Evolutionary conservation across 23 tunicate species (phyloP), one percentile per base, ranked within the genome.

Genomic region (Diplosoma virens): DNA sequence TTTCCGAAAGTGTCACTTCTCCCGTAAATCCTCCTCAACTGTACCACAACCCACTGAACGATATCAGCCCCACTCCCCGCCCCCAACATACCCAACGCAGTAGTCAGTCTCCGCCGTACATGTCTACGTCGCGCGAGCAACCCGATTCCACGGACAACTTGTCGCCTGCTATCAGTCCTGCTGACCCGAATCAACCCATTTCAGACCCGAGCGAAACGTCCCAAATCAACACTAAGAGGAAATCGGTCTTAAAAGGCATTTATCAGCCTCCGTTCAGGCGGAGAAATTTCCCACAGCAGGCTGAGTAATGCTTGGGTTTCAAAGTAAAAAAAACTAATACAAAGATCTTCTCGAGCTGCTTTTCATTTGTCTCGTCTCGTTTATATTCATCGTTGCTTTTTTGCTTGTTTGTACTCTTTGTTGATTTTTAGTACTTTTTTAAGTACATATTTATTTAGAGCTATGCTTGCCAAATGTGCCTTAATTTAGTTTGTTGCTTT

Each of bases 251-350:
- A 3, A 61, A 61, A 29, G 69, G 69, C 27, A 68, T 84, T 52
- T 84, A 84, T 31, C 67, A 59, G 45, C 89, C 89, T 29, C 89
- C 89, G n/a, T 84, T 84, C 52, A 61, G 82, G 30, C 36, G 89
- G 30, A 61, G 30, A 29, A 61, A 61, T 61, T 61, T 61, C 11
- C 7, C 17, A 26, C 69, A 35, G 6, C 35, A 61, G 4, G 7
- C 69, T 9, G 35, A 61, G 18, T 61, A 9, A 55, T 55, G 22
- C n/a, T 4, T 9, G 61, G 14, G 14, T 14, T 41, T 41, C 9
- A 41, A 9, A 41, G 11, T 7, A 41, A 41, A 41, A 9, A 41
- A 41, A 41, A 41, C 14, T 41, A n/a, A n/a, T n/a, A 41, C 14
- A 41, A 9, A 41, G 9, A 41, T 41, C 9, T 14, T 41, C 11